phyloP scores from a whole-genome alignment of 2,888 invertebrate species.

The Noctuana brunneofusca region DNA sequence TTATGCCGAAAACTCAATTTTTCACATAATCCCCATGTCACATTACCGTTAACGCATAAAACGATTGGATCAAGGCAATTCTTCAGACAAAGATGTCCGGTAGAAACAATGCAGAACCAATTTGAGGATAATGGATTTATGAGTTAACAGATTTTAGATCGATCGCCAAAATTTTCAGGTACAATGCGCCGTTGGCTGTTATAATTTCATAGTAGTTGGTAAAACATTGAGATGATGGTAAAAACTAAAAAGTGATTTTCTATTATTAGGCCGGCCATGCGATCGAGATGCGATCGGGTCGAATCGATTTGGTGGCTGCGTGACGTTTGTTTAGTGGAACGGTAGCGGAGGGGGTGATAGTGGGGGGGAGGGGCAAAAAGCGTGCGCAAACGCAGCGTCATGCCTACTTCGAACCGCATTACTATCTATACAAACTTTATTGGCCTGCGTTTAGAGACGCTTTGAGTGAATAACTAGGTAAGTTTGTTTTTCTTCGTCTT shows the following conservation, averaged over 20 bases:
- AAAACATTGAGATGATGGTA: slow-evolving; percentile 66
- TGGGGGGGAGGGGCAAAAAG: slow-evolving; percentile 45
- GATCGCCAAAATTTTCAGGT: slow-evolving; percentile 59
- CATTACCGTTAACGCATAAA: slow-evolving; percentile 52
- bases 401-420: slow-evolving; percentile 51
- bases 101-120: slow-evolving; percentile 77
- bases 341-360: slow-evolving; percentile 52
- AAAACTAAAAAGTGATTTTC: slow-evolving; percentile 77
- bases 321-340: slow-evolving; percentile 81
- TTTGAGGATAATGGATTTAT: slow-evolving; percentile 66
- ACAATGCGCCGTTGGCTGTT: slow-evolving; percentile 63
- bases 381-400: slow-evolving; percentile 60
- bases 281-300: slow-evolving; percentile 73
- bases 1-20: slow-evolving; percentile 65
- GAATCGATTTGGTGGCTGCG: slow-evolving; percentile 77
- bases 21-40: slow-evolving; percentile 60
- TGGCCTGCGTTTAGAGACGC: slow-evolving; percentile 61
- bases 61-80: slow-evolving; percentile 64
- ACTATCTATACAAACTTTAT: slow-evolving; percentile 52
- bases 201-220: slow-evolving; percentile 77
- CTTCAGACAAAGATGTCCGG: slow-evolving; percentile 75
- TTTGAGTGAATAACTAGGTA: slow-evolving; percentile 56
- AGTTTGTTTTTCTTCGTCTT: slow-evolving; percentile 48
- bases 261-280: slow-evolving; percentile 72
- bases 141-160: slow-evolving; percentile 64